Evolutionary conservation across 2,888 invertebrate genomes (phyloP), one percentile per base, ranked within the genome.

Genomic region (Tyria jacobaeae): DNA sequence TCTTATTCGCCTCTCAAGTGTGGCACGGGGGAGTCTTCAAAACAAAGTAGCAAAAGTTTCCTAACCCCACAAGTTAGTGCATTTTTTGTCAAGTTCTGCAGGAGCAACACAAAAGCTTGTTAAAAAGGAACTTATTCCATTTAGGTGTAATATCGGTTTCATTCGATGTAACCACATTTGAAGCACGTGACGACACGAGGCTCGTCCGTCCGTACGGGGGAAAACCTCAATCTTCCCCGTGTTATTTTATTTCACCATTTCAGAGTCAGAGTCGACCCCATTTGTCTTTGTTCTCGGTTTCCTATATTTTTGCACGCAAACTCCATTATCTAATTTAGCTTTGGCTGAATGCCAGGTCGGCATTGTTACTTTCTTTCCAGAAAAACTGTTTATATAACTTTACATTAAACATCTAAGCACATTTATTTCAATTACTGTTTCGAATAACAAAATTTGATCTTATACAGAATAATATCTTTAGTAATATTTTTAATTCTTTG

Each of bases 261-360:
- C 89, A 87, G 88, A 89, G 87, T 88, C 88, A 89, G 83, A 90
- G 89, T 86, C 89, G 90, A 86, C 88, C 89, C 90, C 93, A 93
- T 93, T 93, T 92, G 92, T 93, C 93, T 93, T 92, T 94, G 93
- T 94, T 94, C 91, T 89, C 88, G 87, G 91, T 91, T 93, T 93
- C 91, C 92, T 94, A 93, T 94, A 92, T 93, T 94, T 94, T 94
- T 92, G 93, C 93, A 93, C 93, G 92, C 92, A 92, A 93, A 94
- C 91, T 93, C 93, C 93, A 94, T 94, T 94, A 94, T 93, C 92
- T 94, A 94, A 94, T 94, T 94, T 94, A 91, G 92, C 92, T 91
- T 91, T 93, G 93, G 92, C 91, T 88, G 89, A 90, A 90, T 91
- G 92, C 93, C 93, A 93, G 89, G 88, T 89, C 88, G 88, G 88